Conservation (phyloP, 2,113 vertebrate genomes). For the Kobus ellipsiprymnus region DNA sequence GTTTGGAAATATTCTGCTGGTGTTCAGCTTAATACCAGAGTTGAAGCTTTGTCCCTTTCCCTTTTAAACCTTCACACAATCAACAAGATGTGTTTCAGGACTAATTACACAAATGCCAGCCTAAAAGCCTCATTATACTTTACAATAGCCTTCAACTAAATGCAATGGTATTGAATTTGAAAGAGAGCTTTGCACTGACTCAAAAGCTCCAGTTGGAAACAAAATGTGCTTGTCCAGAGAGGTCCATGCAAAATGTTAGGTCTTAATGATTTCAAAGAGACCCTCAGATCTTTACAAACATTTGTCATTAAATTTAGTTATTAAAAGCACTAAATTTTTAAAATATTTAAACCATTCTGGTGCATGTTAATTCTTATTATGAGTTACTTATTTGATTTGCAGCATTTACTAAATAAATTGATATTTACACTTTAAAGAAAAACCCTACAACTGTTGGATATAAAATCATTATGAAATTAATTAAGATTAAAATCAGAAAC, state of each 20-base stretch:
- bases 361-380: not conserved
- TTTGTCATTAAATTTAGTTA: not conserved
- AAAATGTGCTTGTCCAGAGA: not conserved
- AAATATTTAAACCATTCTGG: not conserved
- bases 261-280: conserved; percentile 11
- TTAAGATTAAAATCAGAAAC: conserved; percentile 28
- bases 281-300: not conserved
- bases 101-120: conserved; percentile 48
- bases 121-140: conserved; percentile 45
- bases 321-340: not conserved
- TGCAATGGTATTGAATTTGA: not conserved
- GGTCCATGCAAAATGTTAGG: not conserved
- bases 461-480: conserved; percentile 19
- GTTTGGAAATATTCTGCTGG: not conserved
- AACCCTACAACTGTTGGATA: not conserved
- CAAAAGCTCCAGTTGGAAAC: conserved; percentile 14
- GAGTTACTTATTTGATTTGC: conserved; percentile 10
- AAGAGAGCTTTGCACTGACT: not conserved
- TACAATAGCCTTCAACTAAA: conserved; percentile 27
- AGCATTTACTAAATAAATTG: not conserved
- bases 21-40: conserved; percentile 4
- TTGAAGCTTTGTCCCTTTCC: conserved; percentile 48
- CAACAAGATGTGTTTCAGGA: conserved; percentile 22
- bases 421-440: conserved; percentile 15
- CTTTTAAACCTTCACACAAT: not conserved